These are phyloP conservation scores for Ginglymostoma cirratum DNA, from an alignment of 2,113 vertebrate species.

Conservation along the genomic window DNA sequence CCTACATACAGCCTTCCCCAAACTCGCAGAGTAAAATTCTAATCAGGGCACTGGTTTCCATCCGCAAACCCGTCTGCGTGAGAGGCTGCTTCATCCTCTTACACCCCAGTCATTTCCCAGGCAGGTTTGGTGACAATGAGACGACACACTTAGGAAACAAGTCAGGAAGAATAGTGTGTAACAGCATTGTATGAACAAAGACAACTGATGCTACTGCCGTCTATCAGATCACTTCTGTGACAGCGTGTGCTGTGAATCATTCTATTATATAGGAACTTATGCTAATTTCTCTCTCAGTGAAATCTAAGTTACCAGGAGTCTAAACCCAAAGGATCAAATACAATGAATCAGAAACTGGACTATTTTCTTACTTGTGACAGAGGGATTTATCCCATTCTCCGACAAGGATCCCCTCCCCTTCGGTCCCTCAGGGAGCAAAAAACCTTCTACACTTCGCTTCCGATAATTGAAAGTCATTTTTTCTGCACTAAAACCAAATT, in stretches of 20 bases:
- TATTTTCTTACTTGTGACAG: not conserved
- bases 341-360: not conserved
- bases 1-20: constrained; percentile 28
- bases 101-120: not conserved
- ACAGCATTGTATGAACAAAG: not conserved
- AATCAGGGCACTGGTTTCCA: not conserved
- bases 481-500: not conserved
- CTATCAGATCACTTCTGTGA: not conserved
- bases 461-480: not conserved
- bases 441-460: not conserved
- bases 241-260: not conserved
- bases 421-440: not conserved
- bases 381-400: not conserved
- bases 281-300: not conserved
- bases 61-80: not conserved
- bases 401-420: not conserved
- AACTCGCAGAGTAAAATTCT: not conserved
- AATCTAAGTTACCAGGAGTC: not conserved
- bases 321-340: not conserved
- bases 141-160: not conserved
- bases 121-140: not conserved
- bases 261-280: not conserved
- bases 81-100: not conserved
- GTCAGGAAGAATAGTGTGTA: not conserved
- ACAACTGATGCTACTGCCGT: not conserved